These are phyloP conservation scores for Ophiothrix spiculata DNA, from an alignment of 35 echinoderm and acorn worm species.

Conservation along the genomic window DNA sequence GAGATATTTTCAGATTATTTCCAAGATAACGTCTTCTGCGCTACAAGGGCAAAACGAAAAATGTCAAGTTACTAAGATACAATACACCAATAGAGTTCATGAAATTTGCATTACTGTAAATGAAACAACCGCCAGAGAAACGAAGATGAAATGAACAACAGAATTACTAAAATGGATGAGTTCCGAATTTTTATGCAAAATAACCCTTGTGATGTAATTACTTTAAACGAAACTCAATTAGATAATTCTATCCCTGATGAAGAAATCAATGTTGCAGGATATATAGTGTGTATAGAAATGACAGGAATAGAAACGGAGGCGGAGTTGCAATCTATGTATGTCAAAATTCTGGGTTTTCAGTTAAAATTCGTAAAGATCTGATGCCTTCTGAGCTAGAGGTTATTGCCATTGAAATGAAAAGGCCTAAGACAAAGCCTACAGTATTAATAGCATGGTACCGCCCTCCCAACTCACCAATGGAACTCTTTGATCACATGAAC, in stretches of 20 bases:
- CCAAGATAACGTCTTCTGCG: no score
- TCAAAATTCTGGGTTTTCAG: background rate
- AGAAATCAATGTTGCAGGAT: no score
- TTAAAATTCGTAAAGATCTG: background rate
- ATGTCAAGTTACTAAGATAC: no score
- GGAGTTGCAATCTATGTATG: background rate
- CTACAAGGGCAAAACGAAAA: no score
- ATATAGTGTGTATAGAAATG: background rate
- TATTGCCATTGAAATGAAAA: background rate
- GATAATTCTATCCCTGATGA: background rate
- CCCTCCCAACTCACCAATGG: background rate
- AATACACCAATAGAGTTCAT: no score
- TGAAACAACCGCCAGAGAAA: no score
- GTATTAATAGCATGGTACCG: background rate
- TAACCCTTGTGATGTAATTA: background rate
- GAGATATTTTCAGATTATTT: no score
- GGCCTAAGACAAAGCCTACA: background rate
- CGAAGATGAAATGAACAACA: no score
- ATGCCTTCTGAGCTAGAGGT: background rate
- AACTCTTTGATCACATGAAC: background rate
- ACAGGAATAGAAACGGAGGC: background rate
- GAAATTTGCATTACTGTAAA: no score
- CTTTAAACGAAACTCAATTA: background rate
- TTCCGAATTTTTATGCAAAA: background rate
- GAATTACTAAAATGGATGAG: background rate